Evolutionary conservation across 1,140 invertebrate genomes (phyloP).

Genomic region (Belonocnema kinseyi): DNA sequence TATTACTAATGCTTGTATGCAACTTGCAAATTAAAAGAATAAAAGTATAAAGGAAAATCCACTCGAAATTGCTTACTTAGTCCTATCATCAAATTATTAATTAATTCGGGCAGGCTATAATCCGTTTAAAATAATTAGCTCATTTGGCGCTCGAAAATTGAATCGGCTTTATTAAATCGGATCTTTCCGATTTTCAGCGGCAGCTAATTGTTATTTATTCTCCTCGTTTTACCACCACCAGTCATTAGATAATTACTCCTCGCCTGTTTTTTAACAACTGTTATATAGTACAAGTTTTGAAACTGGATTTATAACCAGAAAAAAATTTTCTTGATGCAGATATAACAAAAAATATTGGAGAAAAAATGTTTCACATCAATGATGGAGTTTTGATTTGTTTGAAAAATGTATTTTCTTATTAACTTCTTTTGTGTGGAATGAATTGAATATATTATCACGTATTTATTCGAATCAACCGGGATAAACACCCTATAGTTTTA

Average conservation of each 20-base stretch:
- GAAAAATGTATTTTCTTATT: too few species aligned
- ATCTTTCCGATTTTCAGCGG: slow-evolving; percentile 7
- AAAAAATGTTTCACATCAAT: too few species aligned
- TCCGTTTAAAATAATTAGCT: slow-evolving; percentile 16
- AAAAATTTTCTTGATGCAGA: too few species aligned
- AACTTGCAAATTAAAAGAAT: slow-evolving; percentile 1
- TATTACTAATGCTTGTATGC: background rate
- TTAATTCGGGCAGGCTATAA: background rate
- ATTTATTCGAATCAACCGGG: too few species aligned
- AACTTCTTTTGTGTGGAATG: too few species aligned
- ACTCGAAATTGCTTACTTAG: background rate
- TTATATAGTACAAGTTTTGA: background rate
- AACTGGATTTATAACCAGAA: too few species aligned
- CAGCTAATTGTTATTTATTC: slow-evolving; percentile 8
- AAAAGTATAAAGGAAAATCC: background rate
- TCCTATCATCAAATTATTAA: background rate
- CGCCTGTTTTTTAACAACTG: background rate
- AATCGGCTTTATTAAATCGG: slow-evolving; percentile 18
- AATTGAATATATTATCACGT: too few species aligned
- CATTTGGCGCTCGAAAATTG: slow-evolving; percentile 9
- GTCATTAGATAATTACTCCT: slow-evolving; percentile 1
- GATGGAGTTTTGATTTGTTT: too few species aligned
- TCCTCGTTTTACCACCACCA: background rate
- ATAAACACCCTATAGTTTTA: background rate
- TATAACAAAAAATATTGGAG: too few species aligned